phyloP scores from a whole-genome alignment of 2,113 vertebrate species.

The Pterocles burchelli region DNA sequence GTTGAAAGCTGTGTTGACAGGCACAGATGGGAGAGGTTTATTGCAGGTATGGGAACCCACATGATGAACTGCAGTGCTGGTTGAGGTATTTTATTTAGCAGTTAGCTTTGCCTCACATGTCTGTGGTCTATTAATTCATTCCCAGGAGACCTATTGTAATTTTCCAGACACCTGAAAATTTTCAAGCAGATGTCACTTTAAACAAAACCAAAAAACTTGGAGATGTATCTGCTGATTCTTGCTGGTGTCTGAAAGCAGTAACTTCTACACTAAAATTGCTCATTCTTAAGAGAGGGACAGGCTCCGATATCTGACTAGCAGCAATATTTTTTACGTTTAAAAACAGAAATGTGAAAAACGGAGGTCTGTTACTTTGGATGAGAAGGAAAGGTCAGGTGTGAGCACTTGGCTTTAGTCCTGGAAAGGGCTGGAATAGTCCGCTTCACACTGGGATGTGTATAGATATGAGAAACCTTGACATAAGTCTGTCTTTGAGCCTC shows the following conservation, averaged over 20 bases:
- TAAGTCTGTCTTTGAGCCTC: not conserved
- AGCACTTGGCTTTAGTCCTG: not conserved
- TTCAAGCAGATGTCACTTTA: conserved; percentile 51
- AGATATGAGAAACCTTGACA: not conserved
- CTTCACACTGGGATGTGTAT: not conserved
- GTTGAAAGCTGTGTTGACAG: not conserved
- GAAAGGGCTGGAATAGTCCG: not conserved
- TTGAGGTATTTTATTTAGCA: conserved; percentile 34
- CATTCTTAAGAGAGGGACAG: not conserved
- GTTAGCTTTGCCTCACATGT: conserved; percentile 3
- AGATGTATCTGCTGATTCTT: not conserved
- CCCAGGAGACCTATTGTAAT: conserved; percentile 9
- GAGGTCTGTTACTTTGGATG: not conserved
- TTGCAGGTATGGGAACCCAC: conserved; percentile 14
- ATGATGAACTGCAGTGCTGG: conserved; percentile 4
- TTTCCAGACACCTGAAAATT: conserved; percentile 45
- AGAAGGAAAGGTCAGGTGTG: not conserved
- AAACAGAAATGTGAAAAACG: not conserved
- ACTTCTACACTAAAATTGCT: not conserved
- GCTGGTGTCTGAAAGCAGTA: not conserved
- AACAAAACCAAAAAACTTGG: conserved; percentile 3
- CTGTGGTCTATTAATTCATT: conserved; percentile 24
- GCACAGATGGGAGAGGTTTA: conserved; percentile 48
- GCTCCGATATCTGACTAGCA: not conserved
- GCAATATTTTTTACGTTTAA: not conserved